phyloP scores from a whole-genome alignment of 1,140 invertebrate genomes.

The Chionoecetes opilio region DNA sequence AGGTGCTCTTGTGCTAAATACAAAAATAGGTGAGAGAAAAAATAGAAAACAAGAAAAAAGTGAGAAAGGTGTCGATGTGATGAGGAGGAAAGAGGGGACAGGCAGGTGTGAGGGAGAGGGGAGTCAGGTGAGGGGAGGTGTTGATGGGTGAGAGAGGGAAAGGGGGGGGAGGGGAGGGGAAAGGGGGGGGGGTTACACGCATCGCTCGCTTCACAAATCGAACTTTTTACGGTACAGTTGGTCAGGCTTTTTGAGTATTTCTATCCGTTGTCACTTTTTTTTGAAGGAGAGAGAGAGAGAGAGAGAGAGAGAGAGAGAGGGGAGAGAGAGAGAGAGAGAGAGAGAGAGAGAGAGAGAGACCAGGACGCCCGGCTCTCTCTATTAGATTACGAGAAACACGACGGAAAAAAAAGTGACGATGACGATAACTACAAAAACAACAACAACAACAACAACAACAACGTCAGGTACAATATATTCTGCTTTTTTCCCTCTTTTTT shows the following conservation, averaged over 20 bases:
- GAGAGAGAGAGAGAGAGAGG: neutral
- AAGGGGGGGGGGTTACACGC: neutral
- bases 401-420: neutral
- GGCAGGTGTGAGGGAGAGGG: neutral
- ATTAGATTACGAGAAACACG: neutral
- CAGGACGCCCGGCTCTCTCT: neutral
- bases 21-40: neutral
- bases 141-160: neutral
- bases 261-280: neutral
- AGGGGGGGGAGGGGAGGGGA: neutral
- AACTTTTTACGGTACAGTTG: slow-evolving; percentile 19
- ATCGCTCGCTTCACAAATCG: neutral
- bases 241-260: neutral
- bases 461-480: neutral
- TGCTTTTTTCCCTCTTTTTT: neutral
- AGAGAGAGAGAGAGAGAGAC: neutral
- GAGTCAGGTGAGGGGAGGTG: neutral
- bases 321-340: neutral
- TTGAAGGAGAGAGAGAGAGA: neutral
- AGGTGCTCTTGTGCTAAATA: no score
- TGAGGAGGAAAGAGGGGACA: neutral
- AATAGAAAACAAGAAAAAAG: neutral
- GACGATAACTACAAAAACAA: neutral
- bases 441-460: slow-evolving; percentile 23
- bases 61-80: neutral